Evolutionary conservation across 1,140 invertebrate genomes (phyloP).

Genomic region (Lasioglossum albipes): DNA sequence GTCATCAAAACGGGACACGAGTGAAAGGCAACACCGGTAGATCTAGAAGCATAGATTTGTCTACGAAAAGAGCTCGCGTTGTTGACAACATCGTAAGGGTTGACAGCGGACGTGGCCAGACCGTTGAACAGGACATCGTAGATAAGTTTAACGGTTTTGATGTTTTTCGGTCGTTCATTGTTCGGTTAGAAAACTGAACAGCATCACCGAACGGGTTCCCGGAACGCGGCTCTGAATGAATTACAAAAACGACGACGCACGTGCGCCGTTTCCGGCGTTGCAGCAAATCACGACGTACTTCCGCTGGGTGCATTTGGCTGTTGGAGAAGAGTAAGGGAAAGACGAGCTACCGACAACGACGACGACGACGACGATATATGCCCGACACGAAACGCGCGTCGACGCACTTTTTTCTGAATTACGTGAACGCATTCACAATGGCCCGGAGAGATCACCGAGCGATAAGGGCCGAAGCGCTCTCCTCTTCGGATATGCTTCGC

Average conservation of each 20-base stretch:
- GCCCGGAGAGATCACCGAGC: constrained; percentile 27
- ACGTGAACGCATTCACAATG: constrained; percentile 63
- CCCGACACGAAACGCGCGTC: constrained; percentile 55
- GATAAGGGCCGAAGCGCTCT: constrained; percentile 46
- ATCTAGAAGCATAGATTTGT: no score
- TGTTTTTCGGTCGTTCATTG: neutral
- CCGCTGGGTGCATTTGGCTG: constrained; percentile 37
- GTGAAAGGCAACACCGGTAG: no score
- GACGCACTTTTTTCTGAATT: constrained; percentile 58
- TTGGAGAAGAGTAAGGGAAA: no score
- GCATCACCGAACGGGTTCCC: constrained; percentile 47
- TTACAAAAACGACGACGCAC: constrained; percentile 60
- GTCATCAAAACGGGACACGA: no score
- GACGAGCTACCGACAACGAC: neutral
- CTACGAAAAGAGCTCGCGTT: no score
- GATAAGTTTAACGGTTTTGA: no score
- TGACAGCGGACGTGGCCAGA: neutral
- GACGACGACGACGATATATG: constrained; percentile 22
- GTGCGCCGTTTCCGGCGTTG: constrained; percentile 63
- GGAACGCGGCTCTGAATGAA: constrained; percentile 55
- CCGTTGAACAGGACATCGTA: no score
- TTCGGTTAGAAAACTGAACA: constrained; percentile 7
- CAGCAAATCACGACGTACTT: constrained; percentile 58
- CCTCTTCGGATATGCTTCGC: constrained; percentile 19
- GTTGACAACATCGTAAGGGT: no score